A percentile compares a stretch with the other conserved stretches of the same genome.
These are phyloP conservation scores for Xestia sexstrigata DNA, from an alignment of 2,888 invertebrate genomes.

Conservation along the genomic window DNA sequence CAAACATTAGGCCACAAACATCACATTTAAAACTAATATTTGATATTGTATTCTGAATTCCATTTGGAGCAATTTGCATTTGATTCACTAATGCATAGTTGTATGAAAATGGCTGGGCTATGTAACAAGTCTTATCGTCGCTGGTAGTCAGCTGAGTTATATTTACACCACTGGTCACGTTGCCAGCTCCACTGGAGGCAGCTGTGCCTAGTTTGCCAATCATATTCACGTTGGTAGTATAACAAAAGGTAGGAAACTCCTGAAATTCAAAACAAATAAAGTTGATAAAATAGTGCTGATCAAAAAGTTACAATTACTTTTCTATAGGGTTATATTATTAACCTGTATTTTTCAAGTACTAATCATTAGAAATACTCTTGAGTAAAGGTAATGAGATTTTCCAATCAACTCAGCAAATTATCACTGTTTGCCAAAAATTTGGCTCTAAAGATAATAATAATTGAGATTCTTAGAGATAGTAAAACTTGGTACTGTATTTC, in stretches of 20 bases:
- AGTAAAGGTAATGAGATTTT: not conserved
- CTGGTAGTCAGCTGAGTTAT: constrained; percentile 92
- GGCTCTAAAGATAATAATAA: not conserved
- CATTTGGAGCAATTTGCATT: constrained; percentile 94
- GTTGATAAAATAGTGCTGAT: not conserved
- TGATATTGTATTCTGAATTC: constrained; percentile 93
- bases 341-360: not conserved
- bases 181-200: constrained; percentile 80
- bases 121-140: constrained; percentile 94
- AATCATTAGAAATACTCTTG: too few relatives aligned
- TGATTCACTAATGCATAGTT: constrained; percentile 96
- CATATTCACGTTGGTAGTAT: constrained; percentile 93
- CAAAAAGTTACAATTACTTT: not conserved
- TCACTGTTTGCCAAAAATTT: not conserved
- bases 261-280: constrained; percentile 65
- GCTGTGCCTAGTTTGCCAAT: constrained; percentile 91
- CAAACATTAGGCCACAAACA: constrained; percentile 96
- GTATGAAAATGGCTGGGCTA: constrained; percentile 94
- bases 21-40: constrained; percentile 97
- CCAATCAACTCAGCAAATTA: not conserved
- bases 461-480: not conserved
- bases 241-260: constrained; percentile 94
- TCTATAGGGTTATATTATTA: not conserved
- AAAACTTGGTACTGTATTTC: not conserved
- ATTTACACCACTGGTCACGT: constrained; percentile 89